Base-by-base conservation (phyloP, 2,888 invertebrate genomes). In the Halocaridina rubra region DNA sequence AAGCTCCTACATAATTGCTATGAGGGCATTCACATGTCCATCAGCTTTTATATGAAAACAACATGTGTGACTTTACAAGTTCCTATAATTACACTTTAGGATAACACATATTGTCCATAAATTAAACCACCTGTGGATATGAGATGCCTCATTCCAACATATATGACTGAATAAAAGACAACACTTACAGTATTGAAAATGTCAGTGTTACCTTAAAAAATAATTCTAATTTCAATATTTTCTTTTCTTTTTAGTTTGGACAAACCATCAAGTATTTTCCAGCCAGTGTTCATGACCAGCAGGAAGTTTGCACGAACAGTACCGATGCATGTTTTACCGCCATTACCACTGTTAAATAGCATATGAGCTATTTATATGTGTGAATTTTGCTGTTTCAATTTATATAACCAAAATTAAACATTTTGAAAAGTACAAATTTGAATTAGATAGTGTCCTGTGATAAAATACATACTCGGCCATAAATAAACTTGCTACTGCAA, bases 261-360 rank as follows among this genome's bases (percentile, higher is more conserved):
- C 46, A 78, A 61, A 72, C 67, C 75, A 53, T 77, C 32, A 59
- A 69, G 33, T 72, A 59, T 61, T 13, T 30, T 22, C 10, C 29
- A 59, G 57, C 77, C 19, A 64, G 78, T 84, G 78, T 78, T 77
- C 33, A 61, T 84, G 78, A 71, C 53, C 39, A 64, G 5, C 72
- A 61, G 46, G 71, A 77, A 71, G n/a, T 78, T 71, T 78, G 78
- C 64, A 84, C 71, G 82, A 84, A 84, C 82, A 82, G 7, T 82
- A 84, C 53, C 16, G 3, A 53, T n/a, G 53, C 53, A 53, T 53
- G 53, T 53, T 16, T 78, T 84, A 84, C 82, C 82, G 27, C 82
- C 82, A 71, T 59, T 84, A 84, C 82, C 78, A 78, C 72, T 84
- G 78, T 71, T 78, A 84, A 64, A 59, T 24, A 78, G 77, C 78